Conservation (phyloP, 1,140 invertebrate genomes). For the Rhynchophorus ferrugineus region DNA sequence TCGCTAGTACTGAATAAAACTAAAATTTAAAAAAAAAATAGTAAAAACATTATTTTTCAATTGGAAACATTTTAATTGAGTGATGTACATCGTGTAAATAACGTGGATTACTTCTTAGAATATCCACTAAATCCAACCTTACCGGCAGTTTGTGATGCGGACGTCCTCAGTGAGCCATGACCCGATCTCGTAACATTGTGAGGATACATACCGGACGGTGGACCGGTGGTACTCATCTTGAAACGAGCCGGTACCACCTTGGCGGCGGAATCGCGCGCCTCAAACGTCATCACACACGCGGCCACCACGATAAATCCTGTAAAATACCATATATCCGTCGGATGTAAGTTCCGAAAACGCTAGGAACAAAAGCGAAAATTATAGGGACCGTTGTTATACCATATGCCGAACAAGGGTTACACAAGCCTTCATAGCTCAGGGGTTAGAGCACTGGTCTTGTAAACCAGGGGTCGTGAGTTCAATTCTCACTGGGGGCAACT, state of each 20-base stretch:
- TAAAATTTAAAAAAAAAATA: too few species aligned
- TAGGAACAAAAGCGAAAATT: too few species aligned
- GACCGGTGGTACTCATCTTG: constrained; percentile 48
- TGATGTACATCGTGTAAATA: too few species aligned
- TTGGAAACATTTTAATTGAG: too few species aligned
- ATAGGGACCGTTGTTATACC: too few species aligned
- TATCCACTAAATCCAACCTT: too few species aligned
- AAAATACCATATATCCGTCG: too few species aligned
- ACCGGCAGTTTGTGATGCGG: constrained; percentile 37
- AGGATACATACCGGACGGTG: constrained; percentile 16
- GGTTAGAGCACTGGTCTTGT: constrained; percentile 88
- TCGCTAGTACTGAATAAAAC: too few species aligned
- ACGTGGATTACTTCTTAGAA: too few species aligned
- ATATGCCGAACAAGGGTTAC: too few species aligned
- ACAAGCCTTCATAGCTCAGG: constrained; percentile 73
- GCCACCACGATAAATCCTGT: constrained; percentile 86
- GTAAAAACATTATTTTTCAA: too few species aligned
- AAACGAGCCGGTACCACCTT: constrained; percentile 76
- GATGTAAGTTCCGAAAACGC: too few species aligned
- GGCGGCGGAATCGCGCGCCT: constrained; percentile 77
- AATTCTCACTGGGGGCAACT: constrained; percentile 69
- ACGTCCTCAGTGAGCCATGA: constrained; percentile 32
- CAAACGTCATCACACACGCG: constrained; percentile 91
- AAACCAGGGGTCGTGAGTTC: constrained; percentile 85
- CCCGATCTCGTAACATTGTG: constrained; percentile 19